Conservation (phyloP, 2,113 vertebrate genomes). For the Bos indicus region DNA sequence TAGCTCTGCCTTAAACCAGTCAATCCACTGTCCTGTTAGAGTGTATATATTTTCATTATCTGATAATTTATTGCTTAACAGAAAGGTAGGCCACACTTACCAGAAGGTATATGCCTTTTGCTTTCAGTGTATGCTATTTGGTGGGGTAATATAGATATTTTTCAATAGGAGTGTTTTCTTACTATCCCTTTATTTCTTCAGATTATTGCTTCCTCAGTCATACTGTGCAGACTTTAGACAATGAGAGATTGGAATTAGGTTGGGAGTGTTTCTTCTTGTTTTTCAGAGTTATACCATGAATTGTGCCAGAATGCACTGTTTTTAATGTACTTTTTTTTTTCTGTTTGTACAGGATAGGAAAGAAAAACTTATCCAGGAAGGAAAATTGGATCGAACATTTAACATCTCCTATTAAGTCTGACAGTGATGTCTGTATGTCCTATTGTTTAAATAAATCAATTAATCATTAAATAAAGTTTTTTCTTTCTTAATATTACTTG, state of each 20-base stretch:
- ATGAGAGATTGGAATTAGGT: not conserved
- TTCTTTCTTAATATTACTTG: conserved; percentile 29
- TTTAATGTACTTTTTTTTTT: not conserved
- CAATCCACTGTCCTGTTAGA: not conserved
- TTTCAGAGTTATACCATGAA: not conserved
- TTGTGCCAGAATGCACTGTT: conserved; percentile 14
- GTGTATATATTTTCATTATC: not conserved
- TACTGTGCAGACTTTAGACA: not conserved
- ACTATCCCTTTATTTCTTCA: not conserved
- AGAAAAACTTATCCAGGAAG: conserved; percentile 84
- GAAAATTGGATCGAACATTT: conserved; percentile 79
- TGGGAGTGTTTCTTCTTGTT: not conserved
- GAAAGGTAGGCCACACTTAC: not conserved
- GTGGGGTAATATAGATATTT: not conserved
- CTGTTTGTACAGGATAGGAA: conserved; percentile 81
- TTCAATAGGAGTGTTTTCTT: not conserved
- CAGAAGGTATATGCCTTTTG: not conserved
- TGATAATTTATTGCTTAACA: not conserved
- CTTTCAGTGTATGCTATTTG: not conserved
- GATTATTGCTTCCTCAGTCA: not conserved
- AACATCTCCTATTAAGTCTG: conserved; percentile 80
- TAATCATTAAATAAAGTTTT: not conserved
- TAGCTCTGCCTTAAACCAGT: not conserved
- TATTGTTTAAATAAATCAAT: conserved; percentile 75
- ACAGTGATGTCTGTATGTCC: conserved; percentile 32